These are phyloP conservation scores for Eueremaeus valkanovi DNA, from an alignment of 2,888 invertebrate species.

Conservation along the genomic window DNA sequence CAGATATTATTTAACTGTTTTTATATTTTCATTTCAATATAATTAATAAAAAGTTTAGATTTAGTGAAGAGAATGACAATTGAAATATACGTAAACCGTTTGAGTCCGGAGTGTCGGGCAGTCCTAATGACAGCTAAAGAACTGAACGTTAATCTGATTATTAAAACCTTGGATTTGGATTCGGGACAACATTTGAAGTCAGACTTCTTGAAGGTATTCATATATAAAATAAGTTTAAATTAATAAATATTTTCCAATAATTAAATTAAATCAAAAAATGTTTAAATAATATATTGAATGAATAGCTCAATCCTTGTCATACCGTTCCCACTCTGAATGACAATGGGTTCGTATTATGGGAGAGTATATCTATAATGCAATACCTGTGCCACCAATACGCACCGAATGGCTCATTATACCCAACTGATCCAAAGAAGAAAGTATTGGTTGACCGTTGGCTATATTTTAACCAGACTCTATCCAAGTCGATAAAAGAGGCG, in stretches of 20 bases:
- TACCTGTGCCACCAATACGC: constrained; percentile 75
- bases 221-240: not conserved
- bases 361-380: constrained; percentile 74
- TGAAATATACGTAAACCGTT: too few relatives aligned
- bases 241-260: too few relatives aligned
- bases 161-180: not conserved
- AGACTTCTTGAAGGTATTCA: not conserved
- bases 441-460: constrained; percentile 67
- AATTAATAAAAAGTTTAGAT: too few relatives aligned
- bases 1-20: too few relatives aligned
- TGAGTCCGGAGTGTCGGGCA: not conserved
- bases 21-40: too few relatives aligned
- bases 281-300: too few relatives aligned
- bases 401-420: constrained; percentile 68
- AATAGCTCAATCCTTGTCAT: constrained; percentile 61
- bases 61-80: too few relatives aligned
- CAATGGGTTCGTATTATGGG: constrained; percentile 69
- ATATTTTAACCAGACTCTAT: constrained; percentile 41
- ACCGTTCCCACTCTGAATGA: constrained; percentile 67
- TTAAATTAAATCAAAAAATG: too few relatives aligned
- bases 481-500: too few relatives aligned
- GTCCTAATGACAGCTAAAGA: not conserved
- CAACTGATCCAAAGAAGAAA: constrained; percentile 64
- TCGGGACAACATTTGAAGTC: not conserved
- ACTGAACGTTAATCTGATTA: not conserved